phyloP scores from a whole-genome alignment of 2,888 invertebrate species.

The Brachyptera risi region DNA sequence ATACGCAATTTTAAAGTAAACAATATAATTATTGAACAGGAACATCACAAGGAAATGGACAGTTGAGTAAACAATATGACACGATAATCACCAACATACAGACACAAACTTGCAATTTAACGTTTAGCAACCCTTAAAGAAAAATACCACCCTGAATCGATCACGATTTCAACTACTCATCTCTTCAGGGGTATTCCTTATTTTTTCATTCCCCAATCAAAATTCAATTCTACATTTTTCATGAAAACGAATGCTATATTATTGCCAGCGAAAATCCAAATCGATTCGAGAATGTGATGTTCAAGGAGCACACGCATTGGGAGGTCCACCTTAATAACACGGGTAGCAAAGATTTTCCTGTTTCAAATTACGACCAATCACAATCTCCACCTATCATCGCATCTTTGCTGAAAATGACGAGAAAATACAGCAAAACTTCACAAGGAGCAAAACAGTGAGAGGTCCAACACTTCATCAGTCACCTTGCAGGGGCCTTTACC shows the following conservation, averaged over 20 bases:
- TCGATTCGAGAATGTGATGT: conserved; percentile 15
- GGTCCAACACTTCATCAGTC: conserved; percentile 13
- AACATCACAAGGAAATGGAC: conserved; percentile 7
- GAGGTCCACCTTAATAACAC: conserved; percentile 15
- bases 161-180: conserved; percentile 6
- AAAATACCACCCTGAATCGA: conserved; percentile 15
- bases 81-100: conserved; percentile 1
- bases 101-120: background rate
- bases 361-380: conserved; percentile 3
- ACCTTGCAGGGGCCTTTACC: background rate
- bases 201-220: background rate
- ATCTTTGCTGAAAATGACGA: background rate
- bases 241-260: background rate
- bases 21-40: background rate
- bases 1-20: background rate
- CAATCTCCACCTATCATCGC: conserved; percentile 7
- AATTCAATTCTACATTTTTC: background rate
- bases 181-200: background rate
- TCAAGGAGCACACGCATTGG: conserved; percentile 8
- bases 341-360: conserved; percentile 1
- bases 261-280: background rate
- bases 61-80: conserved; percentile 17
- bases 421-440: too few relatives aligned
- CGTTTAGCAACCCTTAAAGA: background rate
- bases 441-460: conserved; percentile 2